Base-by-base conservation (phyloP, 2,888 invertebrate species). In the Corbicula japonica region DNA sequence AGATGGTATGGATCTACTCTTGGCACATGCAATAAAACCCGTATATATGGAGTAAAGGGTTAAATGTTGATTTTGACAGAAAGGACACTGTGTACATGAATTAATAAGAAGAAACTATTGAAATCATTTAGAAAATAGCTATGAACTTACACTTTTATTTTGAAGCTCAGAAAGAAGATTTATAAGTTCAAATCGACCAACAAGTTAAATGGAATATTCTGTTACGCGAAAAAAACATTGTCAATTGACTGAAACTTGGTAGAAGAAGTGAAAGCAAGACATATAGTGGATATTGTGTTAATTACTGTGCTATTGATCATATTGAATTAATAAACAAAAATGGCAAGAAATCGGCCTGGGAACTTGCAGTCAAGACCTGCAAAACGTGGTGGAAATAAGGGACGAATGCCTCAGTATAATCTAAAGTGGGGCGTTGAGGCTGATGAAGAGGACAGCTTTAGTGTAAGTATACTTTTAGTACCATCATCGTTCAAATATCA, bases 381-480 rank as follows among this genome's bases (percentile, higher is more conserved):
- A n/a, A 46, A 48, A 30, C 21, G 52, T n/a, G 18, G 21, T 15
- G 52, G 71, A n/a, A 65, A 76, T 41, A 52, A 54, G 21, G 70
- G 70, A n/a, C 44, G 50, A 26, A 41, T 76, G 38, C 71, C 76
- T 6, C 76, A 76, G 44, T 79, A 79, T 48, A 74, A 79, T 23
- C 74, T 75, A 10, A 70, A 63, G 50, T 70, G 50, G 46, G 76
- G 76, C 10, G 34, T 61, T 26, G 70, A 70, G 26, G 79, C 71
- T 21, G 70, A 79, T 18, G 74, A 74, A 21, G 75, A 75, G 23
- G 79, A 79, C 28, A 75, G 66, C 54, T 63, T 75, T 48, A 65
- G 75, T 46, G 79, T 79, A 66, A 74, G 69, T 78, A 69, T 68
- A 21, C 28, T 62, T 18, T 62, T 21, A 28, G 8, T 41, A 41